Evolutionary conservation across 2,888 invertebrate genomes (phyloP).

Genomic region (Drosophila macrothrix): DNA sequence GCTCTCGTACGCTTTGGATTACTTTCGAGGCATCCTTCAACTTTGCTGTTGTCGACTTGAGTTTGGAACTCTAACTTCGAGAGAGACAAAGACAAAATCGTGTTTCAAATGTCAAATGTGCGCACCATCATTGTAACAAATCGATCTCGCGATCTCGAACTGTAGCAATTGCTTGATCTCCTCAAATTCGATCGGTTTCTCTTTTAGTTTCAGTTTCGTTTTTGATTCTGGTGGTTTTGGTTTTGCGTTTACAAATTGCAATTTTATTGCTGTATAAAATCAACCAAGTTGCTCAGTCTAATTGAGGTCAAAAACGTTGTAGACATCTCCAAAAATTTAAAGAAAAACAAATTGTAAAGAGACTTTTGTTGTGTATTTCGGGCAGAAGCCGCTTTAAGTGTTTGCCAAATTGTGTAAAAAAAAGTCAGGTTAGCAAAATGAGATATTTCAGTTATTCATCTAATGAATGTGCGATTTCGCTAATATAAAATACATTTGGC

Average conservation of each 20-base stretch:
- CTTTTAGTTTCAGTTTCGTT: slow-evolving; percentile 31
- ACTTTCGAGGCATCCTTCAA: slow-evolving; percentile 77
- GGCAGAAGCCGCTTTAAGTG: slow-evolving; percentile 33
- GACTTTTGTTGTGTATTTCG: slow-evolving; percentile 20
- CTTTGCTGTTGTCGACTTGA: slow-evolving; percentile 50
- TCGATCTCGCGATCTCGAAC: slow-evolving; percentile 46
- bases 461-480: slow-evolving; percentile 18
- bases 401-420: slow-evolving; percentile 34
- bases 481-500: slow-evolving; percentile 11
- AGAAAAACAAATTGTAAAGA: slow-evolving; percentile 18
- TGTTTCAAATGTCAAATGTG: slow-evolving; percentile 75
- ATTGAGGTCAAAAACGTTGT: slow-evolving; percentile 75
- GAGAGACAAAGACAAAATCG: slow-evolving; percentile 60
- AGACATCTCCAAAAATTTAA: slow-evolving; percentile 56
- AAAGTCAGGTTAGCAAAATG: slow-evolving; percentile 33
- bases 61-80: slow-evolving; percentile 30
- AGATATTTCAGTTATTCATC: slow-evolving; percentile 30
- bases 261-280: slow-evolving; percentile 66
- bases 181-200: slow-evolving; percentile 43
- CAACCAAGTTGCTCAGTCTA: slow-evolving; percentile 45
- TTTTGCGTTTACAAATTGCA: slow-evolving; percentile 65
- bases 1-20: slow-evolving; percentile 57
- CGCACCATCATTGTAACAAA: slow-evolving; percentile 39
- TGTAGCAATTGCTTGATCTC: slow-evolving; percentile 66
- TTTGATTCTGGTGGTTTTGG: slow-evolving; percentile 55